Percentiles rank a stretch among this genome's conserved stretches.
phyloP scores from a whole-genome alignment of 2,797 vertebrate genomes.

The Kryptolebias ocellatus region DNA sequence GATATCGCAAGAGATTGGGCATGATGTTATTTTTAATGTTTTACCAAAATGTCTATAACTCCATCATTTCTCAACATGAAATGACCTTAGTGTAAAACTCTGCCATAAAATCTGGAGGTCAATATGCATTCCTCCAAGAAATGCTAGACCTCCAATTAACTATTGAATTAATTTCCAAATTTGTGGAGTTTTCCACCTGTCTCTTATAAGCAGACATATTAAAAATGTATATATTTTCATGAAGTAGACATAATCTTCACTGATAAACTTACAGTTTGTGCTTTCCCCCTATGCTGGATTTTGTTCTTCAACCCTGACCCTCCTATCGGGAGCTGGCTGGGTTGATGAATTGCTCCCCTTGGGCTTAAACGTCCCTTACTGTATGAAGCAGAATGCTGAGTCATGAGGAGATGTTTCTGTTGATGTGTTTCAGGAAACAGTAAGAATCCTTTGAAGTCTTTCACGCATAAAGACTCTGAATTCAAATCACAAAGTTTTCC shows the following conservation, averaged over 20 bases:
- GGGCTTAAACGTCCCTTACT: slow-evolving; percentile 20
- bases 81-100: too few species aligned
- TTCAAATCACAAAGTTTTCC: background rate
- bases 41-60: too few species aligned
- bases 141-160: too few species aligned
- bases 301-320: slow-evolving; percentile 42
- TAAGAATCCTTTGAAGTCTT: slow-evolving; percentile 29
- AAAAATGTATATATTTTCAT: slow-evolving; percentile 9
- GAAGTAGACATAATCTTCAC: slow-evolving; percentile 14
- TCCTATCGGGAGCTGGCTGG: slow-evolving; percentile 36
- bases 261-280: slow-evolving; percentile 22
- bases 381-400: slow-evolving; percentile 60
- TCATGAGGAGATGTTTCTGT: slow-evolving; percentile 49
- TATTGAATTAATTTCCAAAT: background rate
- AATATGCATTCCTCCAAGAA: too few species aligned
- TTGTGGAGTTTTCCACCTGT: slow-evolving; percentile 8
- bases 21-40: too few species aligned
- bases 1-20: too few species aligned
- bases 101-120: too few species aligned
- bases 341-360: slow-evolving; percentile 51
- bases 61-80: too few species aligned
- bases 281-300: slow-evolving; percentile 43
- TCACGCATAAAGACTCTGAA: slow-evolving; percentile 19
- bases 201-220: background rate
- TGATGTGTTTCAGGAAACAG: slow-evolving; percentile 45